A percentile compares a stretch with the other conserved stretches of the same genome.
phyloP scores from a whole-genome alignment of 92 coral and sea anemone genomes.

The Umimayanthus kanabou region DNA sequence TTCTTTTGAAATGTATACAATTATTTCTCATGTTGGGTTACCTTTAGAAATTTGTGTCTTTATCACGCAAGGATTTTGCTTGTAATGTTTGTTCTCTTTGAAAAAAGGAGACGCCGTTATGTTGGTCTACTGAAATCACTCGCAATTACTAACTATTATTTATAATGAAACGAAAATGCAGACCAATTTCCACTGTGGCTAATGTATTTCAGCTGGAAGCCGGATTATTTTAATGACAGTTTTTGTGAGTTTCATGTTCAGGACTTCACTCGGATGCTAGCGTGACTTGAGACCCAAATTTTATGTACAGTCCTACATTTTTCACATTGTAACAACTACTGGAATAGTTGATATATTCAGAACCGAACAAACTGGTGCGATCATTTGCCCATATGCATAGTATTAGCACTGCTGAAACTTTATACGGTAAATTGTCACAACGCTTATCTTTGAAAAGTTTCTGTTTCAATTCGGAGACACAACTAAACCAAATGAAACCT shows the following conservation, averaged over 20 bases:
- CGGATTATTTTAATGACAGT: constrained; percentile 30
- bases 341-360: background rate
- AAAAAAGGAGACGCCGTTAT: background rate
- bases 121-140: background rate
- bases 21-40: constrained; percentile 20
- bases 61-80: constrained; percentile 17
- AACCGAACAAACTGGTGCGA: background rate
- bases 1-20: constrained; percentile 42
- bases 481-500: constrained; percentile 1
- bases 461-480: background rate
- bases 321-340: background rate
- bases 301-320: background rate
- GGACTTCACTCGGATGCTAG: background rate
- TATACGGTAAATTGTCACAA: background rate
- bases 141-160: background rate
- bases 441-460: background rate
- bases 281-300: constrained; percentile 3
- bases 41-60: background rate
- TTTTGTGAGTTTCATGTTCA: background rate
- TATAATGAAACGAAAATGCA: constrained; percentile 21
- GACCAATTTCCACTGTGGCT: constrained; percentile 29
- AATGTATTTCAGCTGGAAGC: constrained; percentile 42
- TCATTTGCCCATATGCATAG: background rate
- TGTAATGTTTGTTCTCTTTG: background rate
- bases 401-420: background rate